Percentiles rank a stretch among this genome's conserved stretches.
Evolutionary conservation across 2,888 invertebrate species (phyloP).

Genomic region (Steinernema hermaphroditum): DNA sequence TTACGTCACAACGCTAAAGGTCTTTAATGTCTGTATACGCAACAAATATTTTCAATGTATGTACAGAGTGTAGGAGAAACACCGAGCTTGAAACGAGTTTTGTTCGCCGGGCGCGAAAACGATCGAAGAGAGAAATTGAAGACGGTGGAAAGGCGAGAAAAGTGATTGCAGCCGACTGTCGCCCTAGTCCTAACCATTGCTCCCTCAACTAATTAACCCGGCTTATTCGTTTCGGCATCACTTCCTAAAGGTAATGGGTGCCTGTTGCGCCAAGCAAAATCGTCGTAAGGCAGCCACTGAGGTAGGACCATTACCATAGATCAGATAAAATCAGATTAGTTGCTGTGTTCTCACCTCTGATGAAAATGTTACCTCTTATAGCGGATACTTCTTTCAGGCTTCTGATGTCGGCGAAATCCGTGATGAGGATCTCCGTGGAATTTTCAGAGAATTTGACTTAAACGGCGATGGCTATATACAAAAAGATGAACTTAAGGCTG

Average conservation of each 20-base stretch:
- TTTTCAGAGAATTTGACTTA: slow-evolving; percentile 65
- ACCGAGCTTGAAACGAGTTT: slow-evolving; percentile 22
- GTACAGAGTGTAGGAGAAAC: not conserved
- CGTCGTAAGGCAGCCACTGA: not conserved
- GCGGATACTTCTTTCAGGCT: slow-evolving; percentile 35
- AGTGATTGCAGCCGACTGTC: not conserved
- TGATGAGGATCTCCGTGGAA: slow-evolving; percentile 63
- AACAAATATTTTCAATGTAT: slow-evolving; percentile 3
- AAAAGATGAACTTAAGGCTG: slow-evolving; percentile 61
- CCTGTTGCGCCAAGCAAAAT: not conserved
- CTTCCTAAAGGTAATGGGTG: not conserved
- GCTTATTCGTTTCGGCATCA: too few species aligned
- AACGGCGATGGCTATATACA: slow-evolving; percentile 66
- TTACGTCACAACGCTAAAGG: too few species aligned
- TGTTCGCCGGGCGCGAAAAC: slow-evolving; percentile 25
- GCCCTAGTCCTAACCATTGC: not conserved
- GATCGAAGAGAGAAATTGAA: slow-evolving; percentile 24
- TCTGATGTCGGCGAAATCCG: slow-evolving; percentile 60
- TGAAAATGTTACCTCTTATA: too few species aligned
- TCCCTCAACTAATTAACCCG: not conserved
- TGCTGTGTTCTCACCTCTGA: too few species aligned
- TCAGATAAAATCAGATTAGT: too few species aligned
- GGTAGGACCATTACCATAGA: not conserved
- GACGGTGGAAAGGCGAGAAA: slow-evolving; percentile 17
- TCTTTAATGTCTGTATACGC: not conserved